Percentiles rank a stretch among this genome's conserved stretches.
These are phyloP conservation scores for Drosophila hydei DNA, from an alignment of 1,140 invertebrate species.

Conservation along the genomic window DNA sequence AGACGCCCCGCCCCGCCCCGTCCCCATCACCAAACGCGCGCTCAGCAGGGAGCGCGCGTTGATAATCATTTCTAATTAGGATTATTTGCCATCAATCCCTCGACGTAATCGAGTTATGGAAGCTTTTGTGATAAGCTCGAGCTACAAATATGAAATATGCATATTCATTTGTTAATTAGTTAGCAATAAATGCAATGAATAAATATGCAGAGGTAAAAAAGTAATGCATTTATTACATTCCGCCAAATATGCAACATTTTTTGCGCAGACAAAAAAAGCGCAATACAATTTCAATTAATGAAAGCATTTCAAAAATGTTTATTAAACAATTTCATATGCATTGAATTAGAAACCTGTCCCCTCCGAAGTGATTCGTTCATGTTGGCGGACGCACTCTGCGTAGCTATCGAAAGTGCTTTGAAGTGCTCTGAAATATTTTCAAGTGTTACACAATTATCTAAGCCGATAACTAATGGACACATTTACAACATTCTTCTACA, in stretches of 20 bases:
- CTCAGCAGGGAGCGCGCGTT: conserved; percentile 3
- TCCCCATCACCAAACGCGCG: background rate
- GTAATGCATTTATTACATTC: conserved; percentile 24
- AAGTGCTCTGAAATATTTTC: background rate
- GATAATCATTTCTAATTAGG: conserved; percentile 50
- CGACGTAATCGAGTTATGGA: conserved; percentile 32
- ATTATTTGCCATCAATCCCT: conserved; percentile 30
- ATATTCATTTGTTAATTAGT: conserved; percentile 41
- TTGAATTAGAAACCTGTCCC: background rate
- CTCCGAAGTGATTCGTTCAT: conserved; percentile 12
- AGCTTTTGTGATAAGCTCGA: conserved; percentile 22
- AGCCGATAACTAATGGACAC: conserved; percentile 71
- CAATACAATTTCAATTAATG: conserved; percentile 53
- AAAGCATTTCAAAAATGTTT: conserved; percentile 6
- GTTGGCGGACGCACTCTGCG: conserved; percentile 30
- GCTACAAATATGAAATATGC: conserved; percentile 7
- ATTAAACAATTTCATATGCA: background rate
- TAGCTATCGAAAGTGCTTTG: conserved; percentile 13
- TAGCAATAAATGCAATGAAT: conserved; percentile 34
- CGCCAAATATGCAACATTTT: conserved; percentile 3
- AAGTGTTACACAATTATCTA: conserved; percentile 10
- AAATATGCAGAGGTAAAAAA: conserved; percentile 10
- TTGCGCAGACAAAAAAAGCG: background rate
- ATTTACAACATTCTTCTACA: conserved; percentile 67
- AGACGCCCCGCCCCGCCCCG: background rate